Conservation (phyloP, 2,113 vertebrate genomes). For the Pan paniscus region DNA sequence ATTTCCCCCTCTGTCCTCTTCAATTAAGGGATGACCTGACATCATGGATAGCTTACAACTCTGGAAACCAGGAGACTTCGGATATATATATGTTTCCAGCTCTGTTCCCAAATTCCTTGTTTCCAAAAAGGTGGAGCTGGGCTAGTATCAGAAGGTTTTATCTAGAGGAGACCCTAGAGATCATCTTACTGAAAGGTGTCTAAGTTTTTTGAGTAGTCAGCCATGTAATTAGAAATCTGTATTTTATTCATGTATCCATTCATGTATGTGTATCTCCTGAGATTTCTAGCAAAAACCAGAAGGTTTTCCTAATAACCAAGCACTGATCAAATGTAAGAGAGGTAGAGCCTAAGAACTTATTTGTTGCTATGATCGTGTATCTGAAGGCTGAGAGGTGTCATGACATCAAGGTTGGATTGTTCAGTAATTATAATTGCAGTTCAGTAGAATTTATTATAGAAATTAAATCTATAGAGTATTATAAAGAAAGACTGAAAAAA, state of each 20-base stretch:
- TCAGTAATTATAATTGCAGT: neutral
- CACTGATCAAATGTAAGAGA: slow-evolving; percentile 22
- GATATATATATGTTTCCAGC: neutral
- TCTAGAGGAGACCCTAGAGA: neutral
- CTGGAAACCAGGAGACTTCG: neutral
- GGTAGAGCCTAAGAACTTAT: neutral
- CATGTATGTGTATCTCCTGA: neutral
- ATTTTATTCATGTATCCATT: neutral
- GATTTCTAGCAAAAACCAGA: slow-evolving; percentile 20
- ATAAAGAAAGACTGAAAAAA: slow-evolving; percentile 27
- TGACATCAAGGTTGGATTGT: neutral
- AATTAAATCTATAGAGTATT: neutral
- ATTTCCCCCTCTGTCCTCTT: neutral
- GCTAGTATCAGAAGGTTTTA: neutral
- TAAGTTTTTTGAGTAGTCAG: neutral
- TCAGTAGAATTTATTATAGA: slow-evolving; percentile 8
- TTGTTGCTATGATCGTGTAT: slow-evolving; percentile 17
- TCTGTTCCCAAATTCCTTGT: neutral
- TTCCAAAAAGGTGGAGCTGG: neutral
- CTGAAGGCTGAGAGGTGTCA: neutral
- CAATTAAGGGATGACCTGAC: neutral
- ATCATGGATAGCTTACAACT: neutral
- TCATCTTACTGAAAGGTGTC: neutral
- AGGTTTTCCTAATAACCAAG: slow-evolving; percentile 46
- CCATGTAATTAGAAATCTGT: slow-evolving; percentile 16